Percentiles rank a stretch among this genome's conserved stretches.
phyloP scores from a whole-genome alignment of 2,113 vertebrate species.

The Cyanoramphus novaezelandiae region DNA sequence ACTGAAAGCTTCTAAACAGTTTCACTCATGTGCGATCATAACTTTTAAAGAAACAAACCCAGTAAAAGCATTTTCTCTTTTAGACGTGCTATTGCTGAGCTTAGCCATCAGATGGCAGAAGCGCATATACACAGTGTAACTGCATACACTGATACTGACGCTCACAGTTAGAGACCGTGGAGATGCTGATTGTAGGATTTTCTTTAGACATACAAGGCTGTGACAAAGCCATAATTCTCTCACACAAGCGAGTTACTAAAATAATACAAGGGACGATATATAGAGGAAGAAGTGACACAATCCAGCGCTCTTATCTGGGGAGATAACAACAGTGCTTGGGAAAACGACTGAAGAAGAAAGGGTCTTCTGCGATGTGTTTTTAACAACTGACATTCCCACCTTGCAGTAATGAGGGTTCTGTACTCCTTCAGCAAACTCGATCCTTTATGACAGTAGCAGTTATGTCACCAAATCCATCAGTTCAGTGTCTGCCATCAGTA shows the following conservation, averaged over 20 bases:
- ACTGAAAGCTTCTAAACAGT: accelerated
- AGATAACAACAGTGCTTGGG: neutral
- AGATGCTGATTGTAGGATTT: neutral
- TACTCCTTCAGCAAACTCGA: neutral
- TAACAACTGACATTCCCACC: neutral
- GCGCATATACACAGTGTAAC: accelerated
- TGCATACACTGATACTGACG: accelerated
- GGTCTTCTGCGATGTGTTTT: neutral
- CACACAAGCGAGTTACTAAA: neutral
- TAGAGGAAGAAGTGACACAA: neutral
- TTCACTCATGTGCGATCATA: neutral
- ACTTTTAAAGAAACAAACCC: neutral
- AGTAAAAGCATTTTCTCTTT: neutral
- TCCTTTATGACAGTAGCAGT: neutral
- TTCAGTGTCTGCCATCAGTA: neutral
- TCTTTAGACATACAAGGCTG: neutral
- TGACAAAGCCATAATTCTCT: neutral
- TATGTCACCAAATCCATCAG: neutral
- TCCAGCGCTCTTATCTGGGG: neutral
- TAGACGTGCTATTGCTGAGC: neutral
- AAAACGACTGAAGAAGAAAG: neutral
- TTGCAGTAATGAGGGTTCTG: neutral
- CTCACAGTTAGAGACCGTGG: accelerated
- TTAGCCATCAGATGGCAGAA: neutral
- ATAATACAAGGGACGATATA: neutral